Base-by-base conservation (phyloP, 2,113 vertebrate genomes). In the Oreochromis spilurus region DNA sequence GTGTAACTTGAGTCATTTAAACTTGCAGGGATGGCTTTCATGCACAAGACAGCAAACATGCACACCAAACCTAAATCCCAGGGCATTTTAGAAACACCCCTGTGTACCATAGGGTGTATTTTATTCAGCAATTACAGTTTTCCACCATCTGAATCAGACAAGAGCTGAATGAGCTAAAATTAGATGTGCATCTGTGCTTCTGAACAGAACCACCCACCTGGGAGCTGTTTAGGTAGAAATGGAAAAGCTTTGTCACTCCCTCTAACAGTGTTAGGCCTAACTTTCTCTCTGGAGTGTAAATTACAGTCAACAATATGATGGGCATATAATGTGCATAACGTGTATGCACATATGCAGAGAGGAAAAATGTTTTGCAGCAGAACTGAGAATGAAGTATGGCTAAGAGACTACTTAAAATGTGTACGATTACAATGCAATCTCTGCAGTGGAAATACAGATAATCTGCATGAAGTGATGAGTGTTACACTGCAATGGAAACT, bases 211-310 rank as follows among this genome's bases (percentile, higher is more conserved):
- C 50, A 43, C 29, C 13, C 79, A 85, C 19, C 34, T 79, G 86
- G 54, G 89, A 86, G 79, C 57, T 70, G 3, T 19, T 62, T 79
- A 52, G 52, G 57, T 75, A 80, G 75, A 86, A 83, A 85, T 82
- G 81, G 88, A 93, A 90, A 91, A 85, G 43, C 62, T 17, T 3
- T 8, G 48, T 87, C 85, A 87, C 17, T 85, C 53, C 80, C 79
- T 7, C 36, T 65, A 87, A 38, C 48, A 55, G 26, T 62, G 84
- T 83, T 88, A 52, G 21, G 31, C 36, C 62, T 5, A 48, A 7
- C 43, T 45, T 9, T 83, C 85, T 85, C 77, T 77, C n/a, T 10
- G 54, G 89, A 72, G 16, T 17, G 40, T 54, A 78, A 86, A 94
- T 93, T 72, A 79, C 19, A 1, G 38, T 40, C 38, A 84, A 62